Percentiles rank a stretch among this genome's conserved stretches.
These are phyloP conservation scores for Amblyteles armatorius DNA, from an alignment of 2,888 invertebrate genomes.

Conservation along the genomic window DNA sequence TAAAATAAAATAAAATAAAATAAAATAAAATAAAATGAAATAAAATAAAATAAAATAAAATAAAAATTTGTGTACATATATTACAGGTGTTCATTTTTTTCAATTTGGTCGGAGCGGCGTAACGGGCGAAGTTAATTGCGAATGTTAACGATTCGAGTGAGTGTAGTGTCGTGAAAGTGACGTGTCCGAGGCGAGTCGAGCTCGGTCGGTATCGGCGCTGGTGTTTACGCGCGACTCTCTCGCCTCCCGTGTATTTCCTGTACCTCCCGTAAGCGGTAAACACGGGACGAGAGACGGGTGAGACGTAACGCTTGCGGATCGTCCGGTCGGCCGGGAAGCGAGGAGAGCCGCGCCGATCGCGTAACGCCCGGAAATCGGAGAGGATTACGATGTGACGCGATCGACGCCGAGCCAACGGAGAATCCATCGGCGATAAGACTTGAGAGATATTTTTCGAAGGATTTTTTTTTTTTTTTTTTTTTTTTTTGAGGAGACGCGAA, in stretches of 20 bases:
- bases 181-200: slow-evolving; percentile 12
- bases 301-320: background rate
- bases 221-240: slow-evolving; percentile 11
- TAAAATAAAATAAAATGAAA: background rate
- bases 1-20: slow-evolving; percentile 1
- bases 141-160: slow-evolving; percentile 17
- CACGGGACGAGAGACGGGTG: background rate
- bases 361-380: slow-evolving; percentile 47
- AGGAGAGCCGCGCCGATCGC: background rate
- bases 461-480: background rate
- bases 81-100: background rate
- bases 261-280: slow-evolving; percentile 45
- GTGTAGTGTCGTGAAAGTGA: slow-evolving; percentile 48
- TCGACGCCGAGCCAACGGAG: background rate
- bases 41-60: background rate
- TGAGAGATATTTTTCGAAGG: background rate
- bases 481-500: background rate
- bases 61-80: background rate
- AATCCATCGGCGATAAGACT: slow-evolving; percentile 3
- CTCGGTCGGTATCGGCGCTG: slow-evolving; percentile 9
- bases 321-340: background rate
- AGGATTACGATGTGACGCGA: slow-evolving; percentile 28
- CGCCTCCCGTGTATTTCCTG: slow-evolving; percentile 55
- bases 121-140: background rate
- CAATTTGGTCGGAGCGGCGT: background rate